Evolutionary conservation across 2,113 vertebrate genomes (phyloP).

Genomic region (Hassar affinis): DNA sequence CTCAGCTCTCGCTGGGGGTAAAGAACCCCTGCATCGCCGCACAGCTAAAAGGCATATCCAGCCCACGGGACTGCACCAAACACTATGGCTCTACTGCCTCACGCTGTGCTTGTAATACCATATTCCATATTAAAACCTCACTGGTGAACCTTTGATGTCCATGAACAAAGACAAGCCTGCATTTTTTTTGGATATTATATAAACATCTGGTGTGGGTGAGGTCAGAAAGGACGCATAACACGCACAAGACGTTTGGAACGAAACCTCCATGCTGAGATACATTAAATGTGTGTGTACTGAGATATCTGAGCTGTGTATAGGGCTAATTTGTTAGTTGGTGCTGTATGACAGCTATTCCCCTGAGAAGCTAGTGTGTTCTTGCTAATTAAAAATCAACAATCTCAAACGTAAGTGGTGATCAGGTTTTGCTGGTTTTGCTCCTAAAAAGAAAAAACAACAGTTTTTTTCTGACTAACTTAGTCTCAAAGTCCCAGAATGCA

Average conservation of each 20-base stretch:
- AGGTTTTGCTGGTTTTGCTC: no score
- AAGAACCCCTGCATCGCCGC: not conserved
- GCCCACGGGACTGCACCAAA: not conserved
- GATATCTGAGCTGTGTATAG: not conserved
- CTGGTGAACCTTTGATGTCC: not conserved
- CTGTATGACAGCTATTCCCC: not conserved
- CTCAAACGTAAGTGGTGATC: no score
- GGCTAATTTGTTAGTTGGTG: not conserved
- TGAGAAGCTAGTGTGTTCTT: not conserved
- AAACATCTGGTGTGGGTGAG: not conserved
- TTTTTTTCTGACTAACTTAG: no score
- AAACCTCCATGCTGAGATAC: not conserved
- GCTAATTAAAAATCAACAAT: no score
- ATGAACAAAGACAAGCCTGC: not conserved
- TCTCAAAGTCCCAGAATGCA: no score
- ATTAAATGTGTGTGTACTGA: not conserved
- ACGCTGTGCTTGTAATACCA: not conserved
- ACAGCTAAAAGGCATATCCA: not conserved
- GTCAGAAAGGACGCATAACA: not conserved
- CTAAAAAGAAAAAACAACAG: no score
- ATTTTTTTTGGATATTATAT: not conserved
- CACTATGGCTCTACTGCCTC: not conserved
- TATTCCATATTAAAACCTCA: not conserved
- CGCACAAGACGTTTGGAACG: not conserved
- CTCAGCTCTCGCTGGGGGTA: not conserved